Base-by-base conservation (phyloP, 2,888 invertebrate species). In the Acrobasis repandana region DNA sequence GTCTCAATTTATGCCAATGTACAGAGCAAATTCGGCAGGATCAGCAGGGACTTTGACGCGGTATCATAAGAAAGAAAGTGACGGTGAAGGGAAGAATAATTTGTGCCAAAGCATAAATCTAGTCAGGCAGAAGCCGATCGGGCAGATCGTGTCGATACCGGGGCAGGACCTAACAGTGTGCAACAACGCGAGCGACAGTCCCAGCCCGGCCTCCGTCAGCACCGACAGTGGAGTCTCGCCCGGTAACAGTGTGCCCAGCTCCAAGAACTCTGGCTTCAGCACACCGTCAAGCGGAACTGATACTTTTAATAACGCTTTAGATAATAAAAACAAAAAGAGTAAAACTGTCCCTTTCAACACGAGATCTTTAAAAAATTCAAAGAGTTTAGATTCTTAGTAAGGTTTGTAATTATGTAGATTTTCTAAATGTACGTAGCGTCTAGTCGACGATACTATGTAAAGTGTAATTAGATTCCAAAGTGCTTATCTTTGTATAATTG, bases 21-120 rank as follows among this genome's bases (percentile, higher is more conserved):
- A 92, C 71, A 82, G 91, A 60, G 85, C 90, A 3, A 83, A 86
- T 67, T 90, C 91, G 0, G 92, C 92, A 1, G 92, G 92, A 0
- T 92, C 92, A 0, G 91, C 92, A 3, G 93, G 92, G 0, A 93
- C 89, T 0, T 70, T 91, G 67, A 92, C 89, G 38, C 79, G 92
- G 68, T 93, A 91, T 68, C 88, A 84, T 49, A 92, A 89, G 73
- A 88, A 86, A 68, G 89, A 89, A 1, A 73, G 72, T 61, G 88
- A 88, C 36, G 74, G 76, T 64, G 86, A 87, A 65, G 79, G 80
- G 63, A 91, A 88, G 70, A 80, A 65, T 65, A 85, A 85, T 68
- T 78, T 89, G 89, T 92, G 92, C 91, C 92, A 92, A 90, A 92
- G 90, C 77, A 88, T 93, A 78, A 93, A 90, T 75, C 82, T 93